A percentile compares a stretch with the other conserved stretches of the same genome.
Evolutionary conservation across 2,888 invertebrate species (phyloP).

Genomic region (Eupeodes latifasciatus): DNA sequence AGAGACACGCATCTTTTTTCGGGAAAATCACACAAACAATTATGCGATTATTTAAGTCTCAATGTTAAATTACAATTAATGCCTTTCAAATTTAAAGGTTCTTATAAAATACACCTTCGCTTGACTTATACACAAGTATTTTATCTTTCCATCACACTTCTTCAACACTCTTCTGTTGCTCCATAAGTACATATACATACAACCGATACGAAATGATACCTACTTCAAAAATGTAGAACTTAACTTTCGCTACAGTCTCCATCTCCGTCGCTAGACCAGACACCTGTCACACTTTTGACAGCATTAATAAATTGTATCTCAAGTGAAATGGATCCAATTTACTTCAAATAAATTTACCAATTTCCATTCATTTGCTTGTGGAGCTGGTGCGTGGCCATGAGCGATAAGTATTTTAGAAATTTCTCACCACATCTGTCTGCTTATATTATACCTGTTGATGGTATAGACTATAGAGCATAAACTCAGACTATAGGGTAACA

Average conservation of each 20-base stretch:
- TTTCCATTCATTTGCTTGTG: conserved; percentile 47
- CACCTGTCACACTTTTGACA: conserved; percentile 52
- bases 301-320: conserved; percentile 61
- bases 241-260: conserved; percentile 15
- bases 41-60: no score
- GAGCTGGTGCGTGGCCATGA: conserved; percentile 7
- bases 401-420: conserved; percentile 36
- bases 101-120: no score
- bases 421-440: conserved; percentile 23
- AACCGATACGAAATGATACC: background rate
- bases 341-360: conserved; percentile 60
- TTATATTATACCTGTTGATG: conserved; percentile 49
- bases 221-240: conserved; percentile 8
- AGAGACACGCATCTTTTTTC: no score
- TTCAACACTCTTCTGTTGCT: conserved; percentile 11
- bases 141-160: conserved; percentile 18
- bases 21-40: no score
- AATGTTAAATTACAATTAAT: no score
- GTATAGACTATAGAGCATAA: background rate
- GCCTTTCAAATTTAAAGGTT: no score
- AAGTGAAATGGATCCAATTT: conserved; percentile 67
- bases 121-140: background rate
- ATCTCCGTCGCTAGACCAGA: conserved; percentile 13
- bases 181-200: background rate
- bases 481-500: background rate